phyloP scores from a whole-genome alignment of 1,140 invertebrate genomes.

The Lepidotrigona ventralis region DNA sequence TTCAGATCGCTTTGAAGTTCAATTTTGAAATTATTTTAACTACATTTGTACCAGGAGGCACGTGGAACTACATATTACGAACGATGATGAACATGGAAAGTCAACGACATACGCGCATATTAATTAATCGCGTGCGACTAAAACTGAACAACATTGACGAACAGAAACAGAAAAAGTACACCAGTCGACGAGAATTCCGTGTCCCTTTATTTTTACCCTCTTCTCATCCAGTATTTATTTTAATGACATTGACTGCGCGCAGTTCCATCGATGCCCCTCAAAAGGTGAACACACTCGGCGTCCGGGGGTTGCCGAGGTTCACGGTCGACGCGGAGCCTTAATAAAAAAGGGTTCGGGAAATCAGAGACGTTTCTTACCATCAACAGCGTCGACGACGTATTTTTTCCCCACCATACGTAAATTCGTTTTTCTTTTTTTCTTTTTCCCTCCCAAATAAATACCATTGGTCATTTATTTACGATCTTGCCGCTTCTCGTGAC shows the following conservation, averaged over 20 bases:
- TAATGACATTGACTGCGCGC: background rate
- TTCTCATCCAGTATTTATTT: background rate
- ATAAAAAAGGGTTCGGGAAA: conserved; percentile 37
- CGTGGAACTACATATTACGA: too few species aligned
- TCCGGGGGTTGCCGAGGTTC: background rate
- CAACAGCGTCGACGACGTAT: background rate
- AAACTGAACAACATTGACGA: too few species aligned
- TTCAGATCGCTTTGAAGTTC: too few species aligned
- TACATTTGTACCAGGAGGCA: too few species aligned
- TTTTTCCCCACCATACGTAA: conserved; percentile 59
- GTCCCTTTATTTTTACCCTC: too few species aligned
- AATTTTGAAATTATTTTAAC: too few species aligned
- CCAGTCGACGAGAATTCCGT: too few species aligned
- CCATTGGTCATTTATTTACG: conserved; percentile 68
- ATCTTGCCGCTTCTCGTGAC: conserved; percentile 20
- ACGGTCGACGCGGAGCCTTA: background rate
- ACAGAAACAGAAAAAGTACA: too few species aligned
- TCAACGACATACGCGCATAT: too few species aligned
- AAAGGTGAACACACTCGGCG: conserved; percentile 19
- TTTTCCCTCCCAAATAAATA: conserved; percentile 65
- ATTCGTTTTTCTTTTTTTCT: conserved; percentile 64
- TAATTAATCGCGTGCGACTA: too few species aligned
- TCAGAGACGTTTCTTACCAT: conserved; percentile 20
- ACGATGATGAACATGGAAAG: too few species aligned
- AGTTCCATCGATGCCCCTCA: conserved; percentile 6